Evolutionary conservation across 2,888 invertebrate genomes (phyloP).

Genomic region (Antheraea yamamai): DNA sequence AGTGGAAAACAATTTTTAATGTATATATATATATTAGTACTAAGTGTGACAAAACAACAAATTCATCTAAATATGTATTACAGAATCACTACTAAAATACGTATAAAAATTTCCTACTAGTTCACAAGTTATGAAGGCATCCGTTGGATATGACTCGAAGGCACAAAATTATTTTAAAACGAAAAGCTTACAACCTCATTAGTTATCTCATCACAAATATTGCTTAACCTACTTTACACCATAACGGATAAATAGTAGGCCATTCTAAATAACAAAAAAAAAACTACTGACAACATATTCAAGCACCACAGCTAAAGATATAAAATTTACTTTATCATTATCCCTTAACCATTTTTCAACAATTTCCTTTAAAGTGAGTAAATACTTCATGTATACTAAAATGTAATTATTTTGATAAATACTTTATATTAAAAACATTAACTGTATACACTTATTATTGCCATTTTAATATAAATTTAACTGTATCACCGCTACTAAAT

Average conservation of each 20-base stretch:
- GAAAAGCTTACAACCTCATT: constrained; percentile 48
- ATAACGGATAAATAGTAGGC: constrained; percentile 15
- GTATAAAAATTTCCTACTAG: constrained; percentile 71
- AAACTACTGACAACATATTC: constrained; percentile 48
- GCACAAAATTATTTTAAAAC: constrained; percentile 67
- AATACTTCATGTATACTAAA: constrained; percentile 57
- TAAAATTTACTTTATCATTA: constrained; percentile 57
- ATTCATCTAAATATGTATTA: constrained; percentile 52
- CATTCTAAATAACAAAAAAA: constrained; percentile 43
- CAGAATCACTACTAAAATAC: constrained; percentile 58
- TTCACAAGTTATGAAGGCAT: constrained; percentile 71
- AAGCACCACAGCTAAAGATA: constrained; percentile 64
- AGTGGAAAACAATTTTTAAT: constrained; percentile 17
- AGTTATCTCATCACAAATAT: constrained; percentile 31
- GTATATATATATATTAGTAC: constrained; percentile 38
- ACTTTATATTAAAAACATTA: constrained; percentile 71
- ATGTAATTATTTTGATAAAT: constrained; percentile 52
- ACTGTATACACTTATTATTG: constrained; percentile 78
- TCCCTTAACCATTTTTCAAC: constrained; percentile 63
- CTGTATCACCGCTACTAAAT: constrained; percentile 45
- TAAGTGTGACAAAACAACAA: constrained; percentile 54
- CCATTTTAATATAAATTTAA: constrained; percentile 64
- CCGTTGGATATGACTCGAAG: constrained; percentile 78
- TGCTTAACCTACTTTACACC: constrained; percentile 28
- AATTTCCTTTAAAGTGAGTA: constrained; percentile 56